phyloP scores from a whole-genome alignment of 2,113 vertebrate genomes.

The Aphelocoma coerulescens region DNA sequence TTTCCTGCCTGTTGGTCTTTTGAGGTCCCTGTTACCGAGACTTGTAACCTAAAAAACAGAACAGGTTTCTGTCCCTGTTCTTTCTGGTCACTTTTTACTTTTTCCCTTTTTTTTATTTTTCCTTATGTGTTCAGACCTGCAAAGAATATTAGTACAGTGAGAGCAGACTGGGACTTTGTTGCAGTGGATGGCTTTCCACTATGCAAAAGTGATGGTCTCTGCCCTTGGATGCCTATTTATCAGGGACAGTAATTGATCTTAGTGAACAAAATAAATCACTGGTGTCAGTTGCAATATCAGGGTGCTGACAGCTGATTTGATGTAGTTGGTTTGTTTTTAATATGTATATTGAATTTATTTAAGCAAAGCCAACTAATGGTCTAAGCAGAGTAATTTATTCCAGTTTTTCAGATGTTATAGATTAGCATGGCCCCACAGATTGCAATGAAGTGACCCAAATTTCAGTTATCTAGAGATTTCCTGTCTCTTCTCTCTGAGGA shows the following conservation, averaged over 20 bases:
- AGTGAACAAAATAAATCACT: conserved; percentile 39
- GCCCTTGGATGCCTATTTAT: conserved; percentile 17
- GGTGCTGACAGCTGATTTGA: conserved; percentile 15
- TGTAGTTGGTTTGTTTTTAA: not conserved
- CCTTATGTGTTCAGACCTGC: not conserved
- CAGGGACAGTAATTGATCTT: conserved; percentile 38
- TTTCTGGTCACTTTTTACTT: not conserved
- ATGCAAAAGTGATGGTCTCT: conserved; percentile 10
- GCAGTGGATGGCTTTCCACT: not conserved
- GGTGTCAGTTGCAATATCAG: not conserved
- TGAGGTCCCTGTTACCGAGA: not conserved
- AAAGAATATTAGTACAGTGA: not conserved
- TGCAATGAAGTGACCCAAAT: not conserved
- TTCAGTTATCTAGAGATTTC: not conserved
- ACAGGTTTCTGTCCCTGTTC: not conserved
- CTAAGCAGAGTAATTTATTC: not conserved
- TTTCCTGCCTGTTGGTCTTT: not conserved
- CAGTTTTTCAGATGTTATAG: not conserved
- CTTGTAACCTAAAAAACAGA: not conserved
- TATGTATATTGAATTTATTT: not conserved
- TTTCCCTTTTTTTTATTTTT: not conserved
- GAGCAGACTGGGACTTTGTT: not conserved
- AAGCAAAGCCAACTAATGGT: not conserved
- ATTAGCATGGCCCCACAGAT: not conserved
- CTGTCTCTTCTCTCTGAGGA: not conserved